phyloP scores from a whole-genome alignment of 2,113 vertebrate genomes.

The Coryphaenoides rupestris region DNA sequence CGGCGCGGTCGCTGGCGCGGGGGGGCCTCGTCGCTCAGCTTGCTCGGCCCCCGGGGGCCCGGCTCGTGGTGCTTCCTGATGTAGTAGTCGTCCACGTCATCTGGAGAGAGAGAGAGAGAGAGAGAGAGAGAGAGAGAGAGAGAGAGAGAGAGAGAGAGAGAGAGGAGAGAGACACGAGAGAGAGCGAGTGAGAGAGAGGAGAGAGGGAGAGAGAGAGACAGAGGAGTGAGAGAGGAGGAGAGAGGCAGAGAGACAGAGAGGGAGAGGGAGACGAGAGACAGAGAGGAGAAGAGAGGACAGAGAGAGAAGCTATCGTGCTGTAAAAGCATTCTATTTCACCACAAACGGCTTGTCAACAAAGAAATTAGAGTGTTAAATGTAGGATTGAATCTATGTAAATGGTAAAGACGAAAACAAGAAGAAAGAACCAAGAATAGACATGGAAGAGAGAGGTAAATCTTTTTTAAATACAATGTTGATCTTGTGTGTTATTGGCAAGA shows the following conservation, averaged over 20 bases:
- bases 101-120: constrained; percentile 56
- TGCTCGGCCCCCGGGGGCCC: constrained; percentile 74
- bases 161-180: no score
- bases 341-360: no score
- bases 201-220: no score
- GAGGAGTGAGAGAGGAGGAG: no score
- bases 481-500: no score
- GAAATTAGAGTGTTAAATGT: neutral
- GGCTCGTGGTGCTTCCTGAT: constrained; percentile 84
- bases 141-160: neutral
- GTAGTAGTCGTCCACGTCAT: constrained; percentile 91
- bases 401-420: no score
- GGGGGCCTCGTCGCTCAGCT: constrained; percentile 75
- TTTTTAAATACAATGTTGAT: no score
- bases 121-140: neutral
- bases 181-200: neutral
- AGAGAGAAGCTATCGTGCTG: no score
- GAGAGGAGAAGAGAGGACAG: neutral
- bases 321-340: no score
- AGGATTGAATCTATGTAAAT: no score
- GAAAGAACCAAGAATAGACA: no score
- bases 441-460: no score
- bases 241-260: neutral
- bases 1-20: constrained; percentile 82
- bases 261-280: neutral